Base-by-base conservation (phyloP, 2,113 vertebrate genomes). In the Phycodurus eques region DNA sequence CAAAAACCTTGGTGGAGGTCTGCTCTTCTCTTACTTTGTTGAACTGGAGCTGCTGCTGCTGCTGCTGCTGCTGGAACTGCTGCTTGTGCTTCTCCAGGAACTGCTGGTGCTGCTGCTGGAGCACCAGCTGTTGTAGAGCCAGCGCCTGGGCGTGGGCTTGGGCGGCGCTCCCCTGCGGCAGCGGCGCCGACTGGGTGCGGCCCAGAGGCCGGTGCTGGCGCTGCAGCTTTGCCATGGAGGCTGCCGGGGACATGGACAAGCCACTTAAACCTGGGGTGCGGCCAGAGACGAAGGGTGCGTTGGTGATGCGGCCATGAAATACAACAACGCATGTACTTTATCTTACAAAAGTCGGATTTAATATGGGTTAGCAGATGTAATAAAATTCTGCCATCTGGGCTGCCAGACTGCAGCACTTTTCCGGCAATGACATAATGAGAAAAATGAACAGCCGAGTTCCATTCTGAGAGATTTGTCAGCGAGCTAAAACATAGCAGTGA, bases 61-160 rank as follows among this genome's bases (percentile, higher is more conserved):
- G 95, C 80, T 54, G 53, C 90, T 97, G 53, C 20, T 96, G 96
- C 86, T 96, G 96, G 86, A 97, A 97, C 74, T 98, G 96, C 91
- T 97, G 96, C 90, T 97, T 98, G 91, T 98, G 96, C 92, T 98
- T 98, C 93, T 98, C 96, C 92, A 98, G 92, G 88, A 98, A 98
- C 89, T 98, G 96, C 91, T 98, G 96, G 92, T 98, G 96, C 88
- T 98, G 96, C 92, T 98, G 96, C 89, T 98, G 96, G 85, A 98
- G 94, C 78, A 98, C 96, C 84, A 98, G 92, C 91, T 98, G 96
- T 90, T 98, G 96, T 76, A 98, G 93, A 54, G 95, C 96, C 85
- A 96, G 94, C 56, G 88, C 90, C 81, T 91, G 90, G 19, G 89
- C 89, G 8, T 91, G 90, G 0, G 88, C 88, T 74, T 90, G 93